A percentile compares a stretch with the other conserved stretches of the same genome.
These are phyloP conservation scores for Neoitamus cyanurus DNA, from an alignment of 2,888 invertebrate genomes.

Conservation along the genomic window DNA sequence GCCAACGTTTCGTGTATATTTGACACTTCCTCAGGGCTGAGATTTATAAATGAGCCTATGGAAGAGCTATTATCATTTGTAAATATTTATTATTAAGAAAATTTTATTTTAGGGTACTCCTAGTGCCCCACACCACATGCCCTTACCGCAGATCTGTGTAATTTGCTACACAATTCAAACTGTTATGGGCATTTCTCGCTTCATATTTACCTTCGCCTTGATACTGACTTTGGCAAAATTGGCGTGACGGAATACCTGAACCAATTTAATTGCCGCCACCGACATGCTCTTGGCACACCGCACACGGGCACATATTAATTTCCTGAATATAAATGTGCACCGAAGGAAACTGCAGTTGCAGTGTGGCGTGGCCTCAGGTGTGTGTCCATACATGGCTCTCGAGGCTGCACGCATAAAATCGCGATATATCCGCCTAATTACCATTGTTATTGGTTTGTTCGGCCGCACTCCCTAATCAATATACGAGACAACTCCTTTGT, in stretches of 20 bases:
- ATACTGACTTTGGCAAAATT: not conserved
- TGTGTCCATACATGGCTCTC: not conserved
- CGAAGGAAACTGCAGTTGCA: not conserved
- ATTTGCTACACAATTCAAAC: not conserved
- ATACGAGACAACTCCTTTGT: conserved; percentile 5
- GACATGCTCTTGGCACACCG: not conserved
- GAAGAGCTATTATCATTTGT: no score
- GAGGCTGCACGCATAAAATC: conserved; percentile 21
- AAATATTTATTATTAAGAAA: no score
- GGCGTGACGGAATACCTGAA: not conserved
- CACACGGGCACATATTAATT: not conserved
- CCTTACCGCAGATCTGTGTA: not conserved
- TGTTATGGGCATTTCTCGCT: not conserved
- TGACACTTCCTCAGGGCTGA: no score
- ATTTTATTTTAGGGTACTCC: no score
- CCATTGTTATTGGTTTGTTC: conserved; percentile 23
- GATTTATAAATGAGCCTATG: no score
- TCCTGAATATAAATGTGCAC: not conserved
- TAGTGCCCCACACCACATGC: no score
- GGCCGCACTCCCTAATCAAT: conserved; percentile 8
- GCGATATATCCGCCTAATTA: conserved; percentile 26
- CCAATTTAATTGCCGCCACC: conserved; percentile 3
- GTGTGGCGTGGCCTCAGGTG: conserved; percentile 1
- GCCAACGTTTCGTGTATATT: no score
- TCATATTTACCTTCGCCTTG: not conserved